phyloP scores from a whole-genome alignment of 1,140 invertebrate species.

The Diabrotica undecimpunctata region DNA sequence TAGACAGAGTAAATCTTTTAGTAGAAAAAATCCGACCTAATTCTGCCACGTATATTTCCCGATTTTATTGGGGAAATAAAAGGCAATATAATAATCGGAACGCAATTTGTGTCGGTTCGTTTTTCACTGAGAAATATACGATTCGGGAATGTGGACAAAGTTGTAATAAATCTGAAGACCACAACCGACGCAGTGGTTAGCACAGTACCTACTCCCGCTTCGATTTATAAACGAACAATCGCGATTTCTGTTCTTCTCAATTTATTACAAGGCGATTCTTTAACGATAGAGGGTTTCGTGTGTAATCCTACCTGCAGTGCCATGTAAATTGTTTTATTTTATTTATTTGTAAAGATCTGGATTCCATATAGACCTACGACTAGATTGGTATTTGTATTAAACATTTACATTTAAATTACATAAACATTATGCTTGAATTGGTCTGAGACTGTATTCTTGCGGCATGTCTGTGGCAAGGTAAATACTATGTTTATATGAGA shows the following conservation, averaged over 20 bases:
- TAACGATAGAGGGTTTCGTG: too few relatives aligned
- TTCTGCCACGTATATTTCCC: background rate
- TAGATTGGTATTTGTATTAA: too few relatives aligned
- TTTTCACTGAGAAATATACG: constrained; percentile 17
- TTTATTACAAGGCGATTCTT: background rate
- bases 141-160: constrained; percentile 29
- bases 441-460: too few relatives aligned
- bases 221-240: constrained; percentile 21
- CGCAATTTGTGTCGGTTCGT: constrained; percentile 14
- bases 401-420: too few relatives aligned
- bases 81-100: constrained; percentile 16
- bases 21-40: background rate
- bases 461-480: too few relatives aligned
- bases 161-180: constrained; percentile 41
- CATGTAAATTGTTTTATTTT: too few relatives aligned
- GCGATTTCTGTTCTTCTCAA: background rate
- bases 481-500: too few relatives aligned
- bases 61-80: constrained; percentile 3
- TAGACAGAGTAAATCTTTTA: background rate
- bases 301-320: too few relatives aligned
- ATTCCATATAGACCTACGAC: too few relatives aligned
- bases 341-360: too few relatives aligned
- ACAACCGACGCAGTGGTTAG: constrained; percentile 35
- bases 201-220: constrained; percentile 20
- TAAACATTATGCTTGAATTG: too few relatives aligned